These are phyloP conservation scores for Nemopilema nomurai DNA, from an alignment of 30 jellyfish, hydroid and myxozoan genomes.

Conservation along the genomic window DNA sequence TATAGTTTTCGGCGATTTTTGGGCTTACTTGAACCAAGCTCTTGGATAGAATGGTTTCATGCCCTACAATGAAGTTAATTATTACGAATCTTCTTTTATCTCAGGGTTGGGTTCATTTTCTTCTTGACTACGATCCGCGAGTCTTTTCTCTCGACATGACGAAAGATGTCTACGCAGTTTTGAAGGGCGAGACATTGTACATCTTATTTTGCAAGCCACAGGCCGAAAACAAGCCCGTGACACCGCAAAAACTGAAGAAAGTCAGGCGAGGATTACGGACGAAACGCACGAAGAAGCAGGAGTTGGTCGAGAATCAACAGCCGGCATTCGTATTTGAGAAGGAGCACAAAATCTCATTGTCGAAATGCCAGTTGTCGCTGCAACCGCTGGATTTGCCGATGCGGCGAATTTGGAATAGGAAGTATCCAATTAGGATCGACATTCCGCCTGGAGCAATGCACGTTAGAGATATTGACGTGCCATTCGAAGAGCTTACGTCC, in stretches of 20 bases:
- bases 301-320: conserved; percentile 38
- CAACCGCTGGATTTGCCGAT: conserved; percentile 94
- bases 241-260: conserved; percentile 54
- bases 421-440: conserved; percentile 83
- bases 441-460: conserved; percentile 79
- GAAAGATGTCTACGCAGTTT: conserved; percentile 79
- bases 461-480: conserved; percentile 69
- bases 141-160: conserved; percentile 54
- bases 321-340: conserved; percentile 76
- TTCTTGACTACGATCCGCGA: conserved; percentile 74
- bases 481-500: conserved; percentile 83
- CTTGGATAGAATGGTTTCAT: too few species aligned
- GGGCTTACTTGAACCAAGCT: too few species aligned
- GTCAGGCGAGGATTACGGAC: conserved; percentile 58
- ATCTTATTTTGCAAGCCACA: conserved; percentile 73
- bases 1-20: too few species aligned
- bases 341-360: conserved; percentile 65
- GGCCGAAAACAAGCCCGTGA: conserved; percentile 45
- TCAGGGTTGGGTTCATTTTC: conserved; percentile 95
- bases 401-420: conserved; percentile 96
- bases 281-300: conserved; percentile 23
- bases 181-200: conserved; percentile 66
- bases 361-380: conserved; percentile 59
- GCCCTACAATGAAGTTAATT: too few species aligned
- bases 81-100: conserved; percentile 8